A percentile compares a stretch with the other conserved stretches of the same genome.
These are phyloP conservation scores for Pediacus dermestoides DNA, from an alignment of 2,888 invertebrate genomes.

Conservation along the genomic window DNA sequence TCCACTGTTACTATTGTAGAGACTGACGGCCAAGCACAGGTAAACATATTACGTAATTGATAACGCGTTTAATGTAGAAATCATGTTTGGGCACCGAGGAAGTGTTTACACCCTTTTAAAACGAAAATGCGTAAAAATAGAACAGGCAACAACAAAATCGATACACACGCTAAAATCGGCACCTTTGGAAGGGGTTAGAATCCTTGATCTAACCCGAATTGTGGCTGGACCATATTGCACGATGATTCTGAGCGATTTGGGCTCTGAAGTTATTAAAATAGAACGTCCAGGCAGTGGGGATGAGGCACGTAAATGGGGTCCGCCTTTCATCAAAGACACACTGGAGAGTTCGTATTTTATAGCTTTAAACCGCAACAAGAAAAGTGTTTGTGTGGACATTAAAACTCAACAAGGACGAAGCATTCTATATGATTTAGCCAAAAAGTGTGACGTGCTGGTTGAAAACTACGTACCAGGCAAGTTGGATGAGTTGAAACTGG, in stretches of 20 bases:
- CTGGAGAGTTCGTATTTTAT: constrained; percentile 77
- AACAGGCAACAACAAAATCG: constrained; percentile 11
- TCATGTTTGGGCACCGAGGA: background rate
- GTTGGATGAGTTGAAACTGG: constrained; percentile 68
- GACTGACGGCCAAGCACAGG: constrained; percentile 41
- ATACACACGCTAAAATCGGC: constrained; percentile 9
- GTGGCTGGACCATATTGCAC: constrained; percentile 94
- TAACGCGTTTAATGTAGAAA: constrained; percentile 12
- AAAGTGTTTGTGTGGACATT: constrained; percentile 84
- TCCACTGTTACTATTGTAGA: constrained; percentile 43
- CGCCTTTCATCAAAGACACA: constrained; percentile 70
- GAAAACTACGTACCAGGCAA: constrained; percentile 96
- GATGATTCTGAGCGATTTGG: constrained; percentile 89
- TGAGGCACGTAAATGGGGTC: constrained; percentile 90
- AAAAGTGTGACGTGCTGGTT: constrained; percentile 79
- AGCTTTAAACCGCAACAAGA: constrained; percentile 90
- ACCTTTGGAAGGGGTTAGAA: constrained; percentile 66
- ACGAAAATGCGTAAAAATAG: constrained; percentile 15
- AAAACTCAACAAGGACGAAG: constrained; percentile 63
- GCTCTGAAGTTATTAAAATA: constrained; percentile 90
- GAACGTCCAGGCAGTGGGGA: constrained; percentile 82
- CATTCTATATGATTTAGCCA: constrained; percentile 68
- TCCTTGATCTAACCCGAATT: constrained; percentile 80
- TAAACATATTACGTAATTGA: constrained; percentile 32
- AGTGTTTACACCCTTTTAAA: background rate